These are phyloP conservation scores for Steatornis caripensis DNA, from an alignment of 2,113 vertebrate species.

Conservation along the genomic window DNA sequence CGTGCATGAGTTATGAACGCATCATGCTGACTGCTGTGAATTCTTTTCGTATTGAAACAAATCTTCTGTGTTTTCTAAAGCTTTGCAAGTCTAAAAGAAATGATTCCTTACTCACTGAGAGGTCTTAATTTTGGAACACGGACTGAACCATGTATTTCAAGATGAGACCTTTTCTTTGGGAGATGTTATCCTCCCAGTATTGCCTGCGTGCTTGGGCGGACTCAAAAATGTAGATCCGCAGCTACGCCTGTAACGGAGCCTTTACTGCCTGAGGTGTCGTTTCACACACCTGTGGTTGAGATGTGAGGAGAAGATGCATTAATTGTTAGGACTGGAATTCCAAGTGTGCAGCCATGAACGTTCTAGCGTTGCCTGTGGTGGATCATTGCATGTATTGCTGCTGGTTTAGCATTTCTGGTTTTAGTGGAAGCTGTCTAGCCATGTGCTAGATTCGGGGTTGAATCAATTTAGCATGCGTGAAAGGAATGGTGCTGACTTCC, in stretches of 20 bases:
- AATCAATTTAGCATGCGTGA: rapidly evolving
- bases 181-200: neutral
- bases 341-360: neutral
- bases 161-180: neutral
- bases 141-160: neutral
- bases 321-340: neutral
- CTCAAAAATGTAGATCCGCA: neutral
- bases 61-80: neutral
- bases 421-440: neutral
- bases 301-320: neutral
- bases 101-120: neutral
- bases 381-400: neutral
- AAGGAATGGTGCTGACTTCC: neutral
- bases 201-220: rapidly evolving
- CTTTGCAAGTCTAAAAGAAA: neutral
- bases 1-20: neutral
- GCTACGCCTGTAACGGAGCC: rapidly evolving
- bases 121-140: neutral
- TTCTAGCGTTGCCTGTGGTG: neutral
- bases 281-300: neutral
- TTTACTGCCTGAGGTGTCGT: neutral
- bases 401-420: neutral
- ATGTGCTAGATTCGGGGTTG: neutral
- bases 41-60: neutral
- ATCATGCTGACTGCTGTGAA: neutral